Evolutionary conservation across 2,113 vertebrate species (phyloP).

Genomic region (Tetrax tetrax): DNA sequence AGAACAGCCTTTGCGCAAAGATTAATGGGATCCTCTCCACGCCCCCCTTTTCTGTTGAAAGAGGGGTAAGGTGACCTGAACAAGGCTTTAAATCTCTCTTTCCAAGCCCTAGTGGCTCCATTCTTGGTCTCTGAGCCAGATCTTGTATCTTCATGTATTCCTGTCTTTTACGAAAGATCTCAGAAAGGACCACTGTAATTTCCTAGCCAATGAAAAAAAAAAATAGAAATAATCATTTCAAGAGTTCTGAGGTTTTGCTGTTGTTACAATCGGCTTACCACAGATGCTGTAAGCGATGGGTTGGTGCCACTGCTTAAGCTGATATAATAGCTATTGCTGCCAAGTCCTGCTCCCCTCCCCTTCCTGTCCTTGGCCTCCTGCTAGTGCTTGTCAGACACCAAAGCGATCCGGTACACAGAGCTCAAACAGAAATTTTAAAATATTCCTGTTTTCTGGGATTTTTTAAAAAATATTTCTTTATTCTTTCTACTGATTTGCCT

Average conservation of each 20-base stretch:
- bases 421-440: not conserved
- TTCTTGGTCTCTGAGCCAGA: not conserved
- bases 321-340: not conserved
- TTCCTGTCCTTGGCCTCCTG: not conserved
- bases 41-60: not conserved
- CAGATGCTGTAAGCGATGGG: not conserved
- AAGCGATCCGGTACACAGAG: not conserved
- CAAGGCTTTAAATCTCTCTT: not conserved
- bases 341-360: not conserved
- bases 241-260: not conserved
- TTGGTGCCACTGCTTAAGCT: not conserved
- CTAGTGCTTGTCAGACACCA: not conserved
- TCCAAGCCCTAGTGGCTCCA: not conserved
- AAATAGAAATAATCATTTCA: not conserved
- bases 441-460: too few species aligned
- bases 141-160: not conserved
- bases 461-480: not conserved
- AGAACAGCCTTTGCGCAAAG: not conserved
- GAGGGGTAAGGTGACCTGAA: not conserved
- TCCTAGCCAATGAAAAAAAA: not conserved
- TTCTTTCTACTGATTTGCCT: not conserved
- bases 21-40: not conserved
- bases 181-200: not conserved
- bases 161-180: not conserved
- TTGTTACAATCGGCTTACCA: not conserved